These are phyloP conservation scores for Bagarius yarrelli DNA, from an alignment of 2,113 vertebrate genomes.

Conservation along the genomic window DNA sequence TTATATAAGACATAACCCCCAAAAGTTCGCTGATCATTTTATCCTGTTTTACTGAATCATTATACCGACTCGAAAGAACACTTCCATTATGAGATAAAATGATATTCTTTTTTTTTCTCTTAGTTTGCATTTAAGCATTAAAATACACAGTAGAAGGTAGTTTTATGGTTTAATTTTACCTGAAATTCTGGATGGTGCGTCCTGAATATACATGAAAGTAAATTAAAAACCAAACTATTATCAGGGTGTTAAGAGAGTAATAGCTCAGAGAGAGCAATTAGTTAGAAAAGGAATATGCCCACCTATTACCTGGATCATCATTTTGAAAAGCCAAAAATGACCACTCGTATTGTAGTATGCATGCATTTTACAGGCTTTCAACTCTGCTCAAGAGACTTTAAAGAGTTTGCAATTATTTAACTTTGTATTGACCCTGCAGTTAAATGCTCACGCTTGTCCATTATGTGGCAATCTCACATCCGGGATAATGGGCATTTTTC, in stretches of 20 bases:
- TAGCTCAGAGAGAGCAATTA: slow-evolving; percentile 41
- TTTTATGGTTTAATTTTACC: neutral
- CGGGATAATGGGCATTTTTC: slow-evolving; percentile 60
- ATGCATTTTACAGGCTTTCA: slow-evolving; percentile 64
- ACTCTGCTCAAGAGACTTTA: slow-evolving; percentile 66
- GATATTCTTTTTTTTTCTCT: no score
- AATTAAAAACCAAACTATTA: slow-evolving; percentile 9
- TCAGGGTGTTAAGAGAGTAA: slow-evolving; percentile 34
- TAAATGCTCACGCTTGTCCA: slow-evolving; percentile 64
- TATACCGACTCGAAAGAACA: neutral
- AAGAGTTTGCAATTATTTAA: slow-evolving; percentile 69
- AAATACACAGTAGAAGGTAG: neutral
- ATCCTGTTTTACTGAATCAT: neutral
- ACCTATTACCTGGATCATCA: slow-evolving; percentile 50
- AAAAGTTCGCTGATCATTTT: neutral
- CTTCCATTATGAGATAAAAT: neutral
- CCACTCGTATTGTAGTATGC: slow-evolving; percentile 60
- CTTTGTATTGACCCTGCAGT: slow-evolving; percentile 67
- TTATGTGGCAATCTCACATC: slow-evolving; percentile 61
- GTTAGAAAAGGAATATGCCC: slow-evolving; percentile 44
- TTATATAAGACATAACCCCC: neutral
- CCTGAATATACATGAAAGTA: slow-evolving; percentile 17
- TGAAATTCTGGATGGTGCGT: neutral
- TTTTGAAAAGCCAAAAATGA: slow-evolving; percentile 47
- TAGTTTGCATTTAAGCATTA: neutral